Conservation (phyloP, 2,797 vertebrate genomes). For the Cheirogaleus major region DNA sequence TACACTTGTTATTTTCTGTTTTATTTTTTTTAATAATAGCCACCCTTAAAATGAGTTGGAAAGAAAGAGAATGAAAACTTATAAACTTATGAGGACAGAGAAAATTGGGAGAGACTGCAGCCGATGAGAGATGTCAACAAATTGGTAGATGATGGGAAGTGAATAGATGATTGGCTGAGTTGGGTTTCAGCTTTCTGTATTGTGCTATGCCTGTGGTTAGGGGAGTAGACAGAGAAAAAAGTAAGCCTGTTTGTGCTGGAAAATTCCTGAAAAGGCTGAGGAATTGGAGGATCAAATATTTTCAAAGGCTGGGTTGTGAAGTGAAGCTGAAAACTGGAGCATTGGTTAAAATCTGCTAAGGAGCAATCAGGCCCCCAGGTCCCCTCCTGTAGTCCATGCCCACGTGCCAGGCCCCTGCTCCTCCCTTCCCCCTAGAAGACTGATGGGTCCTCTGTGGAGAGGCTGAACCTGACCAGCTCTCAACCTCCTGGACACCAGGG, state of each 20-base stretch:
- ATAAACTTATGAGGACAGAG: neutral
- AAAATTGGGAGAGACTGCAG: neutral
- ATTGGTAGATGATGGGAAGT: neutral
- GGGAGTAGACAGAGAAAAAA: neutral
- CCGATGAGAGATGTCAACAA: neutral
- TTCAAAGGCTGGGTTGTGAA: neutral
- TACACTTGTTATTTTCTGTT: neutral
- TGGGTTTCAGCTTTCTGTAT: neutral
- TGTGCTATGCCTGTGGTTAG: neutral
- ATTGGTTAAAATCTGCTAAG: neutral
- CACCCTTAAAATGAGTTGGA: slow-evolving; percentile 6
- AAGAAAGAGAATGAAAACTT: neutral
- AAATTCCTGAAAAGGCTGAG: neutral
- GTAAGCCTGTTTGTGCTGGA: neutral
- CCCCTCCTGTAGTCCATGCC: neutral
- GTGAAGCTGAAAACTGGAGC: neutral
- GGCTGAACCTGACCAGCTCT: neutral
- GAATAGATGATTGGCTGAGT: neutral
- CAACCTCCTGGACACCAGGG: neutral
- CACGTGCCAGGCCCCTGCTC: neutral
- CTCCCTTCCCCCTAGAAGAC: neutral
- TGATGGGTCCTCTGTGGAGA: neutral
- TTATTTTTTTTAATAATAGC: neutral
- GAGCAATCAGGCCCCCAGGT: neutral
- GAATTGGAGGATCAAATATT: neutral